These are phyloP conservation scores for Vidua macroura DNA, from an alignment of 2,113 vertebrate genomes.

Conservation along the genomic window DNA sequence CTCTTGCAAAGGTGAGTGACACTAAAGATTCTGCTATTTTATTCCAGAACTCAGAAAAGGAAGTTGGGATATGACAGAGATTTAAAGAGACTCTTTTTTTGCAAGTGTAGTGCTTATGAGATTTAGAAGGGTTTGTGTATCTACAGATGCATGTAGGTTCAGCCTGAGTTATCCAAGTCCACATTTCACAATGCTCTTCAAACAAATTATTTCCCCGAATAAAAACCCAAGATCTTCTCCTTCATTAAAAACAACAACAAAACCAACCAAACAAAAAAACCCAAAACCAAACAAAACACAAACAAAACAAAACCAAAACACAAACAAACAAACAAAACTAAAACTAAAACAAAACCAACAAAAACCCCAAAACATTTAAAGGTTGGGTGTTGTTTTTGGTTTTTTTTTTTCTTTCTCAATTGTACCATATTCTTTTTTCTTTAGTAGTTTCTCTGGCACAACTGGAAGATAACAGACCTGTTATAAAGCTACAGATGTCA, in stretches of 20 bases:
- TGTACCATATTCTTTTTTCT: background rate
- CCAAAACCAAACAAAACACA: background rate
- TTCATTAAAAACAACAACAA: background rate
- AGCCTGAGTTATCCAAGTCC: background rate
- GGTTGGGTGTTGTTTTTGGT: rapidly evolving
- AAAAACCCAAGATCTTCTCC: background rate
- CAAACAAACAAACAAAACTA: background rate
- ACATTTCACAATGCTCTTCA: background rate
- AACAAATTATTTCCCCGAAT: background rate
- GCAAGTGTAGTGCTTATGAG: background rate
- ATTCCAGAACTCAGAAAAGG: background rate
- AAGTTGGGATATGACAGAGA: background rate
- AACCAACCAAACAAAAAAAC: background rate
- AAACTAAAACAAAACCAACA: background rate
- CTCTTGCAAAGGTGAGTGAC: background rate
- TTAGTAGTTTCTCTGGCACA: background rate
- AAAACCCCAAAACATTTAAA: background rate
- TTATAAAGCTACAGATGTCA: background rate
- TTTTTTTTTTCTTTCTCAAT: background rate
- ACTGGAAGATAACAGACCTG: background rate
- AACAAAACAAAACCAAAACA: background rate
- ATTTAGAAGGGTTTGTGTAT: background rate
- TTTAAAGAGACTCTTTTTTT: background rate
- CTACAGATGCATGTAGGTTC: background rate
- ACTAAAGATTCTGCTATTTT: background rate